These are phyloP conservation scores for Melinopterus prodromus DNA, from an alignment of 2,888 invertebrate species.

Conservation along the genomic window DNA sequence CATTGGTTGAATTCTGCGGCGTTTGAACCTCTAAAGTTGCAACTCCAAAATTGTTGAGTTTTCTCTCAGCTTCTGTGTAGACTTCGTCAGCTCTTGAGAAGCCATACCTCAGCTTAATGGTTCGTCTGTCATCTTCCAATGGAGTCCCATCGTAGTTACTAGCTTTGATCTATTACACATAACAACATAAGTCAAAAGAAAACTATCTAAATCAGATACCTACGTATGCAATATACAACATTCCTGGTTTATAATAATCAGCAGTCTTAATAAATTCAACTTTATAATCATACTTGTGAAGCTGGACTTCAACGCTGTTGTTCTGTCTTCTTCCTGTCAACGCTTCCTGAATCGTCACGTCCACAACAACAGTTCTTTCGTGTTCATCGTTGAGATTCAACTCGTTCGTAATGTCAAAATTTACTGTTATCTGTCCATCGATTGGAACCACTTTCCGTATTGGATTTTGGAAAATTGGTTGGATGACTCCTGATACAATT, in stretches of 20 bases:
- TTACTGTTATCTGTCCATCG: conserved; percentile 70
- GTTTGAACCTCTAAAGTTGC: conserved; percentile 70
- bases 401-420: conserved; percentile 79
- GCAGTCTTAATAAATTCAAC: conserved; percentile 82
- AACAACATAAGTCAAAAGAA: neutral
- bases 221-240: conserved; percentile 85
- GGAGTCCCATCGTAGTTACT: conserved; percentile 75
- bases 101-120: conserved; percentile 69
- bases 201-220: conserved; percentile 50
- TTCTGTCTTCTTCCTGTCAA: conserved; percentile 87
- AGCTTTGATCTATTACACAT: conserved; percentile 67
- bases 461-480: conserved; percentile 77
- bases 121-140: conserved; percentile 66
- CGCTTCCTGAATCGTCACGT: conserved; percentile 90
- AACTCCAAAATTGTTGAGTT: conserved; percentile 71
- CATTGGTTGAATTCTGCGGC: conserved; percentile 65
- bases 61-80: conserved; percentile 62
- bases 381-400: conserved; percentile 81
- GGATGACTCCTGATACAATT: conserved; percentile 79
- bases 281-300: conserved; percentile 81
- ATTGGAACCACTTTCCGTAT: conserved; percentile 76
- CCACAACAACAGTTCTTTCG: conserved; percentile 81
- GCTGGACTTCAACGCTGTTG: conserved; percentile 73
- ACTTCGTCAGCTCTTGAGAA: conserved; percentile 67
- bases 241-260: conserved; percentile 87